Conservation (phyloP, 2,888 invertebrate species). For the Volucella bombylans region DNA sequence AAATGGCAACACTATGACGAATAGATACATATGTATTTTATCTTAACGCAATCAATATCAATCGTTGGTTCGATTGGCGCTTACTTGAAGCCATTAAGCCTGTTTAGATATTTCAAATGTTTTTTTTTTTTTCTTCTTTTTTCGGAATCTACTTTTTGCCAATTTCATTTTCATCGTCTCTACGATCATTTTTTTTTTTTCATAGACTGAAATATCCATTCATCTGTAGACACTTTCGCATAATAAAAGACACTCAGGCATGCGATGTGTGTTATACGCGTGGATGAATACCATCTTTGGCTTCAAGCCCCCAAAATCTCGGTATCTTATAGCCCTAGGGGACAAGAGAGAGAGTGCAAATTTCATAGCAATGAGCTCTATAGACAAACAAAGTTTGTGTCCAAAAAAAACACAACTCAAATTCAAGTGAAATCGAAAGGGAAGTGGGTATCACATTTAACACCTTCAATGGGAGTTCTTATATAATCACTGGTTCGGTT, state of each 20-base stretch:
- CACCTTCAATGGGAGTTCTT: slow-evolving; percentile 56
- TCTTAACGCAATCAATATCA: slow-evolving; percentile 36
- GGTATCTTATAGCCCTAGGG: slow-evolving; percentile 8
- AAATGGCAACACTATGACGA: too few species aligned
- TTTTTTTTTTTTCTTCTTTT: neutral
- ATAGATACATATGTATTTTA: neutral
- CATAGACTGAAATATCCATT: slow-evolving; percentile 5
- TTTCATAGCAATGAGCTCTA: slow-evolving; percentile 44
- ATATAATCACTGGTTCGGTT: slow-evolving; percentile 14
- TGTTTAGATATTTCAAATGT: slow-evolving; percentile 11
- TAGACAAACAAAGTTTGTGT: slow-evolving; percentile 9
- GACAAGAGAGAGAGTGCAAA: slow-evolving; percentile 49
- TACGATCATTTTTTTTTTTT: neutral
- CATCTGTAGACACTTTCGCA: neutral
- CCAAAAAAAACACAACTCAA: neutral
- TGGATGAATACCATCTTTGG: slow-evolving; percentile 43
- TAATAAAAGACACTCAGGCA: slow-evolving; percentile 25
- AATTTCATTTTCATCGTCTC: neutral
- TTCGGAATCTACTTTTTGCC: slow-evolving; percentile 1
- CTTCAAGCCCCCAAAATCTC: slow-evolving; percentile 20
- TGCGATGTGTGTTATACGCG: slow-evolving; percentile 34
- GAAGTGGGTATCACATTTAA: slow-evolving; percentile 54
- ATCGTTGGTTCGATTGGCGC: slow-evolving; percentile 8
- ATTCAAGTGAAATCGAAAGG: slow-evolving; percentile 65
- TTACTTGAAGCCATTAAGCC: slow-evolving; percentile 22